Percentiles rank a stretch among this genome's conserved stretches.
These are phyloP conservation scores for Neotragus pygmaeus DNA, from an alignment of 2,113 vertebrate species.

Conservation along the genomic window DNA sequence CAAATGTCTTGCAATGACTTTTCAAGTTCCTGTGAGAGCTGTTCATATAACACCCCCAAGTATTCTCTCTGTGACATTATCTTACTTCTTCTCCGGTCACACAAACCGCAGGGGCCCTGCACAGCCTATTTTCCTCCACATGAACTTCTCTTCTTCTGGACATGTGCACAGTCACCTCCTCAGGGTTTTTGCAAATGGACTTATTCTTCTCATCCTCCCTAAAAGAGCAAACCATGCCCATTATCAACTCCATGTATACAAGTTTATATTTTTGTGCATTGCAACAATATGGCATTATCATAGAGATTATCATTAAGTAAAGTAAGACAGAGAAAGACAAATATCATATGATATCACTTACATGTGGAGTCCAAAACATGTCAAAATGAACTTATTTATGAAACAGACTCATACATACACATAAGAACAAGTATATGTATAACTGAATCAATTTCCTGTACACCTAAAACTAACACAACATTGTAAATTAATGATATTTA, in stretches of 20 bases:
- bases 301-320: too few species aligned
- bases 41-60: neutral
- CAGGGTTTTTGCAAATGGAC: neutral
- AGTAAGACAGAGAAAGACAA: too few species aligned
- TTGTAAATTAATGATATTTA: too few species aligned
- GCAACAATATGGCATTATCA: too few species aligned
- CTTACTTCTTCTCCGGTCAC: neutral
- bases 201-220: neutral
- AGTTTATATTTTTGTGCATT: neutral
- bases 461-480: too few species aligned
- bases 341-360: too few species aligned
- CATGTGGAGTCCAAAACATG: too few species aligned
- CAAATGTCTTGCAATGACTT: neutral
- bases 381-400: too few species aligned
- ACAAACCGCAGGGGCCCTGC: neutral
- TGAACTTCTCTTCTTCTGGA: neutral
- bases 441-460: too few species aligned
- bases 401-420: too few species aligned
- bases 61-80: neutral
- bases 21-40: neutral
- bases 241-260: neutral
- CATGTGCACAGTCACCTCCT: neutral
- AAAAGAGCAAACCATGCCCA: neutral
- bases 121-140: neutral
- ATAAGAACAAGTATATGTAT: too few species aligned